Evolutionary conservation across 2,113 vertebrate species (phyloP).

Genomic region (Lepus americanus): DNA sequence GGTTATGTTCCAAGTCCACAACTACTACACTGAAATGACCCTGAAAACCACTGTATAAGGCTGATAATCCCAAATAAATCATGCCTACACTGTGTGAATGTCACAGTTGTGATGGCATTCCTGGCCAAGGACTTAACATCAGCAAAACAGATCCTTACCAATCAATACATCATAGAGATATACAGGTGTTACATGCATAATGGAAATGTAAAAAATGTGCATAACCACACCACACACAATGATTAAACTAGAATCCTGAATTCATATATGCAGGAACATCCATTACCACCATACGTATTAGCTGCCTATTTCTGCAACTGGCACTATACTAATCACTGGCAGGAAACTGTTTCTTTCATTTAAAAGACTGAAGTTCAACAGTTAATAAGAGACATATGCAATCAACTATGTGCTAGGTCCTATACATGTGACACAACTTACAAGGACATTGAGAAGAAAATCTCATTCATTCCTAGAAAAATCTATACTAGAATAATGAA

Average conservation of each 20-base stretch:
- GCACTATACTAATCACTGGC: neutral
- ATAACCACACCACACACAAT: neutral
- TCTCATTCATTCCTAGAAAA: slow-evolving; percentile 13
- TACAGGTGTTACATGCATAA: neutral
- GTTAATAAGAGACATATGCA: slow-evolving; percentile 10
- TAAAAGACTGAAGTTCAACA: neutral
- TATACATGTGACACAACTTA: neutral
- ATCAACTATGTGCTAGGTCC: neutral
- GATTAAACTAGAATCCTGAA: neutral
- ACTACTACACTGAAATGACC: neutral
- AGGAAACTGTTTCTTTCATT: neutral
- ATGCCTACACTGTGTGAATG: neutral
- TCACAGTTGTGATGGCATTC: neutral
- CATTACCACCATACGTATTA: neutral
- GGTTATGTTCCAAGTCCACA: neutral
- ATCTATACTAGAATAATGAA: slow-evolving; percentile 6
- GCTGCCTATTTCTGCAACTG: neutral
- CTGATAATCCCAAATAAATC: slow-evolving; percentile 5
- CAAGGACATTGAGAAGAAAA: neutral
- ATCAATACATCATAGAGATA: neutral
- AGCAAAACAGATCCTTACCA: neutral
- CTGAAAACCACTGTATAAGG: neutral
- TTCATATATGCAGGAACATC: neutral
- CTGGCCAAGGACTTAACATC: neutral
- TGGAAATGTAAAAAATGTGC: slow-evolving; percentile 32